A percentile compares a stretch with the other conserved stretches of the same genome.
phyloP scores from a whole-genome alignment of 2,888 invertebrate species.

The Scaptomyza reducta region DNA sequence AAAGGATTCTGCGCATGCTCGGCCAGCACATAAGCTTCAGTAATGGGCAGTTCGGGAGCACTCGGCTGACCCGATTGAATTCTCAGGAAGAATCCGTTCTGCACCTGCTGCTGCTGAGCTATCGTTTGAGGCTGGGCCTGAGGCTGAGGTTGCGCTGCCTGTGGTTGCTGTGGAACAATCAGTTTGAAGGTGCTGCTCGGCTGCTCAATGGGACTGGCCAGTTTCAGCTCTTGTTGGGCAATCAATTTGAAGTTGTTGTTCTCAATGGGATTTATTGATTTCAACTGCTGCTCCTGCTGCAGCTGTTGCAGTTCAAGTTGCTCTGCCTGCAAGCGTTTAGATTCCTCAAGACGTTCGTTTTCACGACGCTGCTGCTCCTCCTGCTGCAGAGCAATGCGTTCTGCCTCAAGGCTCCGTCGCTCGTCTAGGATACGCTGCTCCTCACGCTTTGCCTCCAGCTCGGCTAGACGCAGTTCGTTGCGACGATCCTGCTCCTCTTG shows the following conservation, averaged over 20 bases:
- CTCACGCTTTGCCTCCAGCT: conserved; percentile 64
- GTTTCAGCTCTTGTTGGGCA: not conserved
- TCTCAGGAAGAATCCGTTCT: conserved; percentile 69
- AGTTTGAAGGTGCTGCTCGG: conserved; percentile 19
- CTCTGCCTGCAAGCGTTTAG: conserved; percentile 39
- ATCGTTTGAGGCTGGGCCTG: conserved; percentile 34
- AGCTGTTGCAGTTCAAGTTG: conserved; percentile 27
- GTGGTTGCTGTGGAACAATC: conserved; percentile 16
- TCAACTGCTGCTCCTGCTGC: not conserved
- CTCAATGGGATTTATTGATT: not conserved
- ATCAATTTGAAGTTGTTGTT: not conserved
- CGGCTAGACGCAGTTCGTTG: conserved; percentile 61
- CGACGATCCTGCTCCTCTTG: conserved; percentile 62
- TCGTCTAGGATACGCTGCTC: conserved; percentile 63
- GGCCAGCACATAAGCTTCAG: conserved; percentile 20
- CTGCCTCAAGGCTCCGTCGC: conserved; percentile 55
- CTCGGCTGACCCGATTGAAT: conserved; percentile 55
- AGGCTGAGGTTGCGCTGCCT: conserved; percentile 14
- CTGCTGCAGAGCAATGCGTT: conserved; percentile 53
- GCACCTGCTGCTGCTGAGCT: conserved; percentile 61
- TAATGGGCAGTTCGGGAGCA: conserved; percentile 8
- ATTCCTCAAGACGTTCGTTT: conserved; percentile 50
- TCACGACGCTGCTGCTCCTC: conserved; percentile 54
- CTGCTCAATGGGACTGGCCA: not conserved
- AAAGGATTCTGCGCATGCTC: conserved; percentile 63